Conservation (phyloP, 1,140 invertebrate genomes). For the Diorhabda carinulata region DNA sequence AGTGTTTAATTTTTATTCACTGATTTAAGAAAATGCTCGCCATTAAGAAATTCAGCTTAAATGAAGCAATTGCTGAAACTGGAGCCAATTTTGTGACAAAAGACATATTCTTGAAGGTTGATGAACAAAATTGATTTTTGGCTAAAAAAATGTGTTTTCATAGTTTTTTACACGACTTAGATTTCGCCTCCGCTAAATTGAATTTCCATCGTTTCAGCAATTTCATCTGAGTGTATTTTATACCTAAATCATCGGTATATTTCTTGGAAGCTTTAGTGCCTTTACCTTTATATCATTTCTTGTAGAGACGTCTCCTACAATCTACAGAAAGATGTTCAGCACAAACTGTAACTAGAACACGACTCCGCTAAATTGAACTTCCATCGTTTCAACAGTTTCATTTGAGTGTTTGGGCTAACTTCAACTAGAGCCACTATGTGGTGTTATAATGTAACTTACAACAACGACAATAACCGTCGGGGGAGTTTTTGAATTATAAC, state of each 20-base stretch:
- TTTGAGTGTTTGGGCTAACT: too few relatives aligned
- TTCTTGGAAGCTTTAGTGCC: constrained; percentile 98
- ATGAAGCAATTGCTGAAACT: too few relatives aligned
- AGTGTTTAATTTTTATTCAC: too few relatives aligned
- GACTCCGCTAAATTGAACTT: constrained; percentile 54
- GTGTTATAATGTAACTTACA: constrained; percentile 98
- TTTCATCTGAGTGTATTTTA: constrained; percentile 95
- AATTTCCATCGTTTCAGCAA: constrained; percentile 99
- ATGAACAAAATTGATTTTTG: too few relatives aligned
- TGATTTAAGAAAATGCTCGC: too few relatives aligned
- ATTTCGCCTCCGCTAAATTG: constrained; percentile 90
- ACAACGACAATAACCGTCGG: constrained; percentile 97
- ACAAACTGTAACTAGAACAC: constrained; percentile 93
- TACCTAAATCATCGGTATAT: constrained; percentile 95
- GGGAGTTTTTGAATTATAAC: constrained; percentile 98
- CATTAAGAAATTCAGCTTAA: too few relatives aligned
- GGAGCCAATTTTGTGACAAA: too few relatives aligned
- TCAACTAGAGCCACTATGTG: constrained; percentile 65
- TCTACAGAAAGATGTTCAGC: constrained; percentile 99
- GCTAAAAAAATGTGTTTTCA: too few relatives aligned
- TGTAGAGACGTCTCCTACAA: constrained; percentile 97
- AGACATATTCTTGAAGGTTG: too few relatives aligned
- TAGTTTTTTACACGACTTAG: too few relatives aligned
- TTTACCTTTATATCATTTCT: constrained; percentile 99
- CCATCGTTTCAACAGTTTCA: too few relatives aligned